Percentiles rank a stretch among this genome's conserved stretches.
phyloP scores from a whole-genome alignment of 2,888 invertebrate genomes.

The Andrena bucephala region DNA sequence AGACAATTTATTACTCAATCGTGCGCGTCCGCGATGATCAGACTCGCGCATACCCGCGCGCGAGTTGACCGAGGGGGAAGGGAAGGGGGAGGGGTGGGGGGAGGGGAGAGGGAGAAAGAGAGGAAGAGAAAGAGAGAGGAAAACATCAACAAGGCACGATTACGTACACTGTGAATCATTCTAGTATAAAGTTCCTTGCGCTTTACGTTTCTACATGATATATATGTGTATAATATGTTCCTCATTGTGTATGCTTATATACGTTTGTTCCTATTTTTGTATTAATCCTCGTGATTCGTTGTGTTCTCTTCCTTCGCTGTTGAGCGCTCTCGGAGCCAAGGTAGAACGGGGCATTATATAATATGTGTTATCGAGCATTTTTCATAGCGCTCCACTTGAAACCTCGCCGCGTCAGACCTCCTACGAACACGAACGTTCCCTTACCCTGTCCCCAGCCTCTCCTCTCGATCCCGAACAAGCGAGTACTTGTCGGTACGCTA shows the following conservation, averaged over 20 bases:
- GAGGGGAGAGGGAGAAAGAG: no score
- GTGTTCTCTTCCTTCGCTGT: conserved; percentile 66
- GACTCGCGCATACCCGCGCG: neutral
- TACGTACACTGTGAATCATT: conserved; percentile 67
- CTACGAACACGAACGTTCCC: conserved; percentile 16
- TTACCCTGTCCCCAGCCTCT: conserved; percentile 1
- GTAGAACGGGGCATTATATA: conserved; percentile 59
- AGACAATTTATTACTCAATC: conserved; percentile 25
- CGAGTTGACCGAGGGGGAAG: neutral
- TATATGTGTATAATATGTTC: conserved; percentile 75
- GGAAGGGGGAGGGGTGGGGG: neutral
- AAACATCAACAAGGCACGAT: conserved; percentile 50
- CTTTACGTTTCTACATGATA: conserved; percentile 75
- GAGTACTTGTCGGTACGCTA: conserved; percentile 26
- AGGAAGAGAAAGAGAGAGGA: neutral
- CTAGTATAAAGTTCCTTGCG: conserved; percentile 80
- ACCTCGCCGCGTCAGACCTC: neutral
- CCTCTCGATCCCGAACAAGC: neutral
- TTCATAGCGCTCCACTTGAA: conserved; percentile 11
- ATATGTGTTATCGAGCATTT: conserved; percentile 26
- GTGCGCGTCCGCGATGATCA: neutral
- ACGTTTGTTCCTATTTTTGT: conserved; percentile 82
- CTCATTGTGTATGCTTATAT: conserved; percentile 74
- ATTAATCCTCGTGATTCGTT: conserved; percentile 69
- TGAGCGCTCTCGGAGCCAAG: conserved; percentile 45